Conservation (phyloP, 2,888 invertebrate species). For the Galerucella calmariensis region DNA sequence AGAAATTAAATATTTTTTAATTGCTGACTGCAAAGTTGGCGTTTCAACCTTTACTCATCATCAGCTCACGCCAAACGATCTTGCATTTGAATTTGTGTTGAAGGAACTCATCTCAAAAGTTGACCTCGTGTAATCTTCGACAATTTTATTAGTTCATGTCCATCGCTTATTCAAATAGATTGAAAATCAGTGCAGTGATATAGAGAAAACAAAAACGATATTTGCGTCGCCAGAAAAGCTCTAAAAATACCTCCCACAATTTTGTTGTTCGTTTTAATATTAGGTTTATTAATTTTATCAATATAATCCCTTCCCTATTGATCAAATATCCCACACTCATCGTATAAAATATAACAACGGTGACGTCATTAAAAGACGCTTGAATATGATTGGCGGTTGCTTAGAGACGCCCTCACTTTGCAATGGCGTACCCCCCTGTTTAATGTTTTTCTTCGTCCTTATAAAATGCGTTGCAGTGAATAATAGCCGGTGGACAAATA, state of each 20-base stretch:
- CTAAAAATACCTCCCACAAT: neutral
- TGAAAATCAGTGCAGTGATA: too few relatives aligned
- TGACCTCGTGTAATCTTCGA: too few relatives aligned
- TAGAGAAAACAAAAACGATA: too few relatives aligned
- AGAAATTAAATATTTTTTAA: too few relatives aligned
- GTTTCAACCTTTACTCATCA: too few relatives aligned
- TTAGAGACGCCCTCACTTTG: constrained; percentile 63
- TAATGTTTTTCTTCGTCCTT: constrained; percentile 34
- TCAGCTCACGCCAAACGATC: too few relatives aligned
- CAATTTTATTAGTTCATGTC: too few relatives aligned
- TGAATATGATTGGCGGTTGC: constrained; percentile 64
- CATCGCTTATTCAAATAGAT: too few relatives aligned
- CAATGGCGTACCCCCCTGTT: constrained; percentile 59
- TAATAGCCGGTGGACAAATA: neutral
- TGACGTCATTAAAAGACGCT: constrained; percentile 62
- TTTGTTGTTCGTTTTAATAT: constrained; percentile 8
- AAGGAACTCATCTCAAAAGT: too few relatives aligned
- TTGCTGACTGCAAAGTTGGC: too few relatives aligned
- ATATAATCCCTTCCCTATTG: constrained; percentile 55
- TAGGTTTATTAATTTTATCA: constrained; percentile 50
- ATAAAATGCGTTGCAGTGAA: constrained; percentile 32
- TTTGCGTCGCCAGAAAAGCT: too few relatives aligned
- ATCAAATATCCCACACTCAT: constrained; percentile 54
- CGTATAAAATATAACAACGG: constrained; percentile 56
- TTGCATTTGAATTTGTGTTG: too few relatives aligned